A percentile compares a stretch with the other conserved stretches of the same genome.
These are phyloP conservation scores for Heliconius hermathena DNA, from an alignment of 1,140 invertebrate species.

Conservation along the genomic window DNA sequence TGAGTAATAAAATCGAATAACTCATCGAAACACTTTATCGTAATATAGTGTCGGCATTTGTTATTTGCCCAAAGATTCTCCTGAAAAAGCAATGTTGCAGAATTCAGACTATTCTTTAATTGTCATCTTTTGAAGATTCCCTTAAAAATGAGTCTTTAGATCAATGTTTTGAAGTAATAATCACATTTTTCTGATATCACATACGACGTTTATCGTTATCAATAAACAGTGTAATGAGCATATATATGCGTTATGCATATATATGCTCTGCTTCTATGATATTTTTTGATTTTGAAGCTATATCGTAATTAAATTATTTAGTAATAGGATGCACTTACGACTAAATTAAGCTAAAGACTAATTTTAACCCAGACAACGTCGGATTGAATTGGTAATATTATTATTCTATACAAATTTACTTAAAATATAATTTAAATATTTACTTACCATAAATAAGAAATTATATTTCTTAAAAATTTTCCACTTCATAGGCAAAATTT, in stretches of 20 bases:
- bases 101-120: too few species aligned
- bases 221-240: not conserved
- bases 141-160: not conserved
- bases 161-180: slow-evolving; percentile 1
- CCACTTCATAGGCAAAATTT: slow-evolving; percentile 58
- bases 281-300: not conserved
- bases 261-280: not conserved
- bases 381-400: not conserved
- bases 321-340: not conserved
- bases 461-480: slow-evolving; percentile 55
- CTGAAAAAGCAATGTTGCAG: too few species aligned
- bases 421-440: slow-evolving; percentile 22
- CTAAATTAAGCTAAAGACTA: not conserved
- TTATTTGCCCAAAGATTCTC: too few species aligned
- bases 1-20: not conserved
- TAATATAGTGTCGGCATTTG: too few species aligned
- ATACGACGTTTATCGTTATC: not conserved
- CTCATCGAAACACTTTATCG: too few species aligned
- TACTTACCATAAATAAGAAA: slow-evolving; percentile 71
- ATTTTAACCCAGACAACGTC: not conserved
- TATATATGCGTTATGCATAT: not conserved
- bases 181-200: not conserved
- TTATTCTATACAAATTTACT: not conserved
- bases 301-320: not conserved
- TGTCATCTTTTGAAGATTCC: not conserved